Evolutionary conservation across 2,113 vertebrate genomes (phyloP), one percentile per base, ranked within the genome.

Genomic region (Cisticola juncidis): DNA sequence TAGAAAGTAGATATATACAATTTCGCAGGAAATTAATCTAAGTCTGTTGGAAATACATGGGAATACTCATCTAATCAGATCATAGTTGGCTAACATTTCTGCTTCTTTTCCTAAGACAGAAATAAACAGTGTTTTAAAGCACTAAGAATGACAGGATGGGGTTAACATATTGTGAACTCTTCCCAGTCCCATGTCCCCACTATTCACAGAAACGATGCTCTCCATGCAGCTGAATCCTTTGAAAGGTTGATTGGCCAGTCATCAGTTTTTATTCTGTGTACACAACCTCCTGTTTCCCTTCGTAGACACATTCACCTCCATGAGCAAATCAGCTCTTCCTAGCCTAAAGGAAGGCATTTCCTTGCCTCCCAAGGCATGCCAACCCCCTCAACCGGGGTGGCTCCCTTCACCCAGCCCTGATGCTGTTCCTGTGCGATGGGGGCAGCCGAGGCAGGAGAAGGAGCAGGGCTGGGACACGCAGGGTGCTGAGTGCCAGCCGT

Each of bases 321-420:
- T 24, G 35, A 62, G 9, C 17, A 79, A 82, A 79, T 35, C 13
- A 45, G 9, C 8, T 78, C 42, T 90, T 82, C 61, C 35, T 44
- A 56, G 18, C 14, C n/a, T 62, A 9, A 25, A 35, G 42, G 12
- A 58, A 81, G 50, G 6, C 8, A 4, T 13, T 45, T 10, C 44
- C 45, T 81, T 57, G 26, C 26, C 54, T 77, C 45, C 31, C 1
- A 4, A 22, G 54, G 23, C 8, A 6, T 13, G 36, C 45, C 45
- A 48, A 25, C 10, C 14, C 29, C 36, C 26, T 77, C 15, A 11
- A 0, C 11, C 38, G 3, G 44, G 0, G 2, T 6, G 36, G 48
- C 35, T 23, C 0, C 36, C 17, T 24, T 14, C 1, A 4, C 53
- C 48, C 70, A 48, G 86, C 2, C 0, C 29, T 22, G 3, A 0